Evolutionary conservation across 2,888 invertebrate genomes (phyloP).

Genomic region (Ypsolopha sequella): DNA sequence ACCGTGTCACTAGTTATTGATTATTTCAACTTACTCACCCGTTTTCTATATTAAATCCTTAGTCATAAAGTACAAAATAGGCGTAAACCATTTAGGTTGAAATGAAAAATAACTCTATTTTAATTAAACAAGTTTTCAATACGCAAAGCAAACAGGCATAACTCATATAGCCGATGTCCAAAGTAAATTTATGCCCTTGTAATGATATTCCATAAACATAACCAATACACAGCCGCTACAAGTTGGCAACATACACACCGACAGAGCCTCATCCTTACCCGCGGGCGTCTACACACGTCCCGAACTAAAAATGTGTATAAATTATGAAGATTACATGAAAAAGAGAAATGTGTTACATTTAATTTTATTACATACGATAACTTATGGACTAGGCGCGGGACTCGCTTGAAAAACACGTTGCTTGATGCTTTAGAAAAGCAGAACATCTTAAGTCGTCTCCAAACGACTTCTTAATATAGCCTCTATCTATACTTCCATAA

Average conservation of each 20-base stretch:
- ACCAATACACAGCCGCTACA: slow-evolving; percentile 12
- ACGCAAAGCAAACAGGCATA: slow-evolving; percentile 23
- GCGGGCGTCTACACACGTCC: slow-evolving; percentile 52
- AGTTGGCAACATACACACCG: slow-evolving; percentile 9
- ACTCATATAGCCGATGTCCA: slow-evolving; percentile 21
- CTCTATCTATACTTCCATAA: neutral
- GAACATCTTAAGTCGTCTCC: neutral
- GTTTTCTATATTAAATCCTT: too few relatives aligned
- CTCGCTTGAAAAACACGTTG: slow-evolving; percentile 58
- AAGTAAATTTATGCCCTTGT: slow-evolving; percentile 29
- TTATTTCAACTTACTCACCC: neutral
- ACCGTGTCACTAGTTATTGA: neutral
- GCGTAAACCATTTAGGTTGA: too few relatives aligned
- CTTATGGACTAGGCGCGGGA: slow-evolving; percentile 60
- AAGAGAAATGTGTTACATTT: slow-evolving; percentile 71
- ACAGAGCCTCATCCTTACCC: slow-evolving; percentile 26
- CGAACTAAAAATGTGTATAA: slow-evolving; percentile 66
- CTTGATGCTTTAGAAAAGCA: slow-evolving; percentile 16
- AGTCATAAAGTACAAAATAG: too few relatives aligned
- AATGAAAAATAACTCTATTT: neutral
- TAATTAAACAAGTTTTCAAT: slow-evolving; percentile 13
- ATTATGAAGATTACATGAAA: slow-evolving; percentile 69
- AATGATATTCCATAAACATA: slow-evolving; percentile 29
- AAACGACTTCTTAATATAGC: neutral
- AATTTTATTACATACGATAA: slow-evolving; percentile 70